Percentiles rank a stretch among this genome's conserved stretches.
Evolutionary conservation across 2,113 vertebrate genomes (phyloP).

Genomic region (Perccottus glenii): DNA sequence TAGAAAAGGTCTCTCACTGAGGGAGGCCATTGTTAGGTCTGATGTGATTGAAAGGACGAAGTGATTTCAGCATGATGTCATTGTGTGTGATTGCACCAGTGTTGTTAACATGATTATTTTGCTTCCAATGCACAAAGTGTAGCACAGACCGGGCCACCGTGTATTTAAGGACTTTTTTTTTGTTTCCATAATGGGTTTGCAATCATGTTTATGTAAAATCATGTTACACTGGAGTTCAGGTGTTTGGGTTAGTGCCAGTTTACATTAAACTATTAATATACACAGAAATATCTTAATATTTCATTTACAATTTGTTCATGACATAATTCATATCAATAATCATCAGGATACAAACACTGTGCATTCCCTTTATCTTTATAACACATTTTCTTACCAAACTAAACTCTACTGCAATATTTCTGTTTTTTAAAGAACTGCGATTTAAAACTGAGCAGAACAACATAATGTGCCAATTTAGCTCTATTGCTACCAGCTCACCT

Average conservation of each 20-base stretch:
- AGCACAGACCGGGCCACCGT: conserved; percentile 5
- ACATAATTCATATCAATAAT: too few species aligned
- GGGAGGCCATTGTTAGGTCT: conserved; percentile 46
- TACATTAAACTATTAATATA: too few species aligned
- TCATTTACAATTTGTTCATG: too few species aligned
- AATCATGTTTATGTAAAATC: background rate
- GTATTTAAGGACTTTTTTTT: conserved; percentile 5
- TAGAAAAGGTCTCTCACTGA: conserved; percentile 51
- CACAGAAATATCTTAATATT: too few species aligned
- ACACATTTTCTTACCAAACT: too few species aligned
- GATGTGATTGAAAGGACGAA: conserved; percentile 46
- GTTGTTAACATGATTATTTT: conserved; percentile 54
- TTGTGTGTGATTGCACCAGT: conserved; percentile 57
- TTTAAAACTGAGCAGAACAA: conserved; percentile 8
- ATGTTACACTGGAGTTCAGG: too few species aligned
- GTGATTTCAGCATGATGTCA: conserved; percentile 57
- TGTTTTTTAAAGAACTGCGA: background rate
- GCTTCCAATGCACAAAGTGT: conserved; percentile 14
- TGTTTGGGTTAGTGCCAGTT: too few species aligned
- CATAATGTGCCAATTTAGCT: background rate
- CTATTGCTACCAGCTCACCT: conserved; percentile 34
- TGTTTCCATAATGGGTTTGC: conserved; percentile 24
- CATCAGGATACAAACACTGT: too few species aligned
- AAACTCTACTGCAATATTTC: too few species aligned
- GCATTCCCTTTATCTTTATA: too few species aligned